phyloP scores from a whole-genome alignment of 64 coral and sea anemone species.

The Montipora capricornis region DNA sequence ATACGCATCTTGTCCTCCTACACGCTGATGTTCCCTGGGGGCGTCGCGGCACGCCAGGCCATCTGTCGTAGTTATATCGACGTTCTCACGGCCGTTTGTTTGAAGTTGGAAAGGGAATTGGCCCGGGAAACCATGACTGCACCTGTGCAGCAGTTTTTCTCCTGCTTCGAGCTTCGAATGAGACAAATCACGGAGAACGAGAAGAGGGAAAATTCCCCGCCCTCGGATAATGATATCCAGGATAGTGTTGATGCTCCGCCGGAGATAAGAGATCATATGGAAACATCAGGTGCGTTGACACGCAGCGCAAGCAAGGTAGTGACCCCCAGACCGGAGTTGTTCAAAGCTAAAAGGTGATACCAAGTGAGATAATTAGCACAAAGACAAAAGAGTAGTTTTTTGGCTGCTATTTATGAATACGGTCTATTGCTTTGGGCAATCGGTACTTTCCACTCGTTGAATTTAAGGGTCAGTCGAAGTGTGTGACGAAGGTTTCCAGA shows the following conservation, averaged over 20 bases:
- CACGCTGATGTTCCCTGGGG: constrained; percentile 83
- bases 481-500: too few species aligned
- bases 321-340: too few species aligned
- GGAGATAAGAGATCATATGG: neutral
- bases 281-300: constrained; percentile 6
- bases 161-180: constrained; percentile 87
- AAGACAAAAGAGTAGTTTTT: too few species aligned
- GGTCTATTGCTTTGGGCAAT: too few species aligned
- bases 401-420: too few species aligned
- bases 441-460: too few species aligned
- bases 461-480: too few species aligned
- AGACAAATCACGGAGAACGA: constrained; percentile 65
- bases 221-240: neutral
- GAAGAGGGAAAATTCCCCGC: constrained; percentile 10
- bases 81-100: constrained; percentile 78
- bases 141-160: constrained; percentile 86
- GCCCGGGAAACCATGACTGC: constrained; percentile 78
- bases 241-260: neutral
- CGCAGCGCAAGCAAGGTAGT: too few species aligned
- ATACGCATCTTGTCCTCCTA: constrained; percentile 89
- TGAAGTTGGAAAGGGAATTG: constrained; percentile 84
- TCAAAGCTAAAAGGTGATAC: too few species aligned
- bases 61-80: constrained; percentile 89
- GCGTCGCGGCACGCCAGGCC: constrained; percentile 74
- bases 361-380: too few species aligned